phyloP scores from a whole-genome alignment of 1,140 invertebrate genomes.

The Drosophila sucinea region DNA sequence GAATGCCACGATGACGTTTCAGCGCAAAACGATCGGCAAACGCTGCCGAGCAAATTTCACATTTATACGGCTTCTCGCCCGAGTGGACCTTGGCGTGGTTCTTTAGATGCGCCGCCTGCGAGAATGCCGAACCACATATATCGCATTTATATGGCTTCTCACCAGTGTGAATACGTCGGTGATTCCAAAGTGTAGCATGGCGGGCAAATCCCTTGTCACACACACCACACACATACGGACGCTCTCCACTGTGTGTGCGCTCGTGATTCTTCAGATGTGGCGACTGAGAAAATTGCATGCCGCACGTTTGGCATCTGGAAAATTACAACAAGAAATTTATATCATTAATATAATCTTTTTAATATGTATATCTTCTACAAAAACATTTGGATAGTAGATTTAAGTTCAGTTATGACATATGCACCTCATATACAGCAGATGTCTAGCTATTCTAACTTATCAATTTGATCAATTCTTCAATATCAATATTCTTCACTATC shows the following conservation, averaged over 20 bases:
- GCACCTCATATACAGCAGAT: too few species aligned
- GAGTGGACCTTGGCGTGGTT: slow-evolving; percentile 93
- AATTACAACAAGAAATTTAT: not conserved
- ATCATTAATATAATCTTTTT: too few species aligned
- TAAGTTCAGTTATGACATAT: too few species aligned
- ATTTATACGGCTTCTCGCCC: slow-evolving; percentile 89
- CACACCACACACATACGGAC: slow-evolving; percentile 95
- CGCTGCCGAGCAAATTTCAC: slow-evolving; percentile 93
- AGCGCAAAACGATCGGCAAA: slow-evolving; percentile 92
- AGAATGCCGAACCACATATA: slow-evolving; percentile 92
- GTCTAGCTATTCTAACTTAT: too few species aligned
- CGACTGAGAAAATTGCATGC: slow-evolving; percentile 94
- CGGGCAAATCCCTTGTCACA: slow-evolving; percentile 95
- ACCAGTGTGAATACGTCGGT: slow-evolving; percentile 95
- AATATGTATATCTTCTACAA: too few species aligned
- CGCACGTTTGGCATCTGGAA: slow-evolving; percentile 90
- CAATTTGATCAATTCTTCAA: too few species aligned
- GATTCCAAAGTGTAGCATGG: slow-evolving; percentile 94
- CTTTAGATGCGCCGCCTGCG: slow-evolving; percentile 93
- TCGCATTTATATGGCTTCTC: slow-evolving; percentile 95
- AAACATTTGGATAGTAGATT: too few species aligned
- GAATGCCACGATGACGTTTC: slow-evolving; percentile 90
- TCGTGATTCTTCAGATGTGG: slow-evolving; percentile 97
- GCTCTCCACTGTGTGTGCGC: slow-evolving; percentile 94
- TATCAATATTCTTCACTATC: too few species aligned